Conservation (phyloP, 2,113 vertebrate species). For the Phalacrocorax pelagicus region DNA sequence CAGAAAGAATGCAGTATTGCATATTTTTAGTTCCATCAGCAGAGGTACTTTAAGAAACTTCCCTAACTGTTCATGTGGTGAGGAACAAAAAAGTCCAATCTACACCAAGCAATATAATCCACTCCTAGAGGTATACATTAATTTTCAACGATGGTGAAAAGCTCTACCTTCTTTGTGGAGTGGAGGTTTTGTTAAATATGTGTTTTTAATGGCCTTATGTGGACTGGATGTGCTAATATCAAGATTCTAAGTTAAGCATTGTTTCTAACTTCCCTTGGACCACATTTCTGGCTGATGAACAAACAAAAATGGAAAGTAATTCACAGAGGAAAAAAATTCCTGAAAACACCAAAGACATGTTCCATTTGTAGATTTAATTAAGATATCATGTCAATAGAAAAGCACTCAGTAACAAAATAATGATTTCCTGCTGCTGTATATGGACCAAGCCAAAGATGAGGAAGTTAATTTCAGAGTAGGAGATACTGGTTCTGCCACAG, state of each 20-base stretch:
- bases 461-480: slow-evolving; percentile 56
- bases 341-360: neutral
- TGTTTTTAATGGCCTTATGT: neutral
- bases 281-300: neutral
- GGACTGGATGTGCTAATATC: neutral
- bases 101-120: neutral
- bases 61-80: neutral
- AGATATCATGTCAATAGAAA: slow-evolving; percentile 58
- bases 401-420: slow-evolving; percentile 49
- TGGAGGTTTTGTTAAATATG: neutral
- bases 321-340: neutral
- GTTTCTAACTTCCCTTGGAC: neutral
- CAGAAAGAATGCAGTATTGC: neutral
- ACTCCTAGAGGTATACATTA: neutral
- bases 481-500: slow-evolving; percentile 56
- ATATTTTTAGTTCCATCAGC: neutral
- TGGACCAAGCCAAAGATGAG: slow-evolving; percentile 44
- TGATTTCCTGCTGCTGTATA: slow-evolving; percentile 49
- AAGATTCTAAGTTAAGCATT: neutral
- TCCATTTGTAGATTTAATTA: slow-evolving; percentile 51
- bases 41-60: neutral
- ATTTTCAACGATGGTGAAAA: neutral
- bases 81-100: neutral
- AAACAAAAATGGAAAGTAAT: slow-evolving; percentile 36
- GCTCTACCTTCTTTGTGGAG: neutral